Evolutionary conservation across 2,888 invertebrate species (phyloP).

Genomic region (Drosophila recens): DNA sequence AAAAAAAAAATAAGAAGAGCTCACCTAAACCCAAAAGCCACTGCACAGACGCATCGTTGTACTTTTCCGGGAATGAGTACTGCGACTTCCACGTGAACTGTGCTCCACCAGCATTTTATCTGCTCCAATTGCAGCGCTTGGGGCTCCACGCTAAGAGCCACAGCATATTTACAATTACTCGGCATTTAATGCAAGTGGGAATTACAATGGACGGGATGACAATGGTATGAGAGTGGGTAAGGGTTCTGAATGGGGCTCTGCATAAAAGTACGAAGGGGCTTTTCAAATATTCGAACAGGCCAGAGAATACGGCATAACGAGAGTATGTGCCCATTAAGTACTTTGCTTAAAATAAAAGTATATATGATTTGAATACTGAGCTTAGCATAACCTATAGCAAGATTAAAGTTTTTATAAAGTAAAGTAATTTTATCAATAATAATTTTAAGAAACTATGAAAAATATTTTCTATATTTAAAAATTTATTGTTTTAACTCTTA

Average conservation of each 20-base stretch:
- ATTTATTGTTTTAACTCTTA: too few species aligned
- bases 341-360: background rate
- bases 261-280: slow-evolving; percentile 15
- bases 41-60: slow-evolving; percentile 13
- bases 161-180: slow-evolving; percentile 74
- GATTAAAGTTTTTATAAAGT: background rate
- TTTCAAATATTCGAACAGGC: slow-evolving; percentile 65
- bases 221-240: background rate
- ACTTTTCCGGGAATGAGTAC: slow-evolving; percentile 12
- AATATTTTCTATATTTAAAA: too few species aligned
- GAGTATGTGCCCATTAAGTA: slow-evolving; percentile 28
- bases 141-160: slow-evolving; percentile 35
- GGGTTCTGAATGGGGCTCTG: slow-evolving; percentile 21
- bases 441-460: background rate
- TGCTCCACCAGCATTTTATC: slow-evolving; percentile 65
- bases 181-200: slow-evolving; percentile 78
- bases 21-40: slow-evolving; percentile 2
- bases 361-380: background rate
- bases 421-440: background rate
- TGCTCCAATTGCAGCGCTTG: slow-evolving; percentile 74
- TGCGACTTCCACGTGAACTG: slow-evolving; percentile 61
- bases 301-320: slow-evolving; percentile 35
- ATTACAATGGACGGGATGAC: slow-evolving; percentile 59
- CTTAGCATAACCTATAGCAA: background rate
- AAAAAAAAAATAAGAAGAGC: background rate